Conservation (phyloP, 2,888 invertebrate species). For the Brassicogethes aeneus region DNA sequence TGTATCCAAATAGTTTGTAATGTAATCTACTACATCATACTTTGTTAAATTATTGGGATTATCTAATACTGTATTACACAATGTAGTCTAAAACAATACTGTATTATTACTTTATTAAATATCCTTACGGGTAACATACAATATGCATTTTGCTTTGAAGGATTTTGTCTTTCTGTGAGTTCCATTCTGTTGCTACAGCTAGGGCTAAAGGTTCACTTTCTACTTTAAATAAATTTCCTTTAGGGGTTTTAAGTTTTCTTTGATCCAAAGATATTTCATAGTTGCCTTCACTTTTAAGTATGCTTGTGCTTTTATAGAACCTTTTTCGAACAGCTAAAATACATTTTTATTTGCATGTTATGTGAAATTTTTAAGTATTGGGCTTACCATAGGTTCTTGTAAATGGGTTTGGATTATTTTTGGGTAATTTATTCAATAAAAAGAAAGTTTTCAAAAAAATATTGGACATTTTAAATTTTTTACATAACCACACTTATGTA, state of each 20-base stretch:
- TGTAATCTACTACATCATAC: conserved; percentile 65
- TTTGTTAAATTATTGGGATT: conserved; percentile 79
- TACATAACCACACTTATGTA: too few species aligned
- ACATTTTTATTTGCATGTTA: background rate
- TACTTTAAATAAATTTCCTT: conserved; percentile 66
- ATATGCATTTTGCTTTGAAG: conserved; percentile 80
- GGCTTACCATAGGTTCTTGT: conserved; percentile 2
- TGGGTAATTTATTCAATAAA: too few species aligned
- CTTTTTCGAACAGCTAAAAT: conserved; percentile 12
- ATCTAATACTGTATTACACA: conserved; percentile 86
- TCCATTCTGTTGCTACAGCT: conserved; percentile 93
- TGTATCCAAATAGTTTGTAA: conserved; percentile 71
- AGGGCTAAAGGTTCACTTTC: conserved; percentile 82
- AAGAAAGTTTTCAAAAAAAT: too few species aligned
- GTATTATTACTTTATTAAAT: conserved; percentile 4
- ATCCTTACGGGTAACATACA: conserved; percentile 43
- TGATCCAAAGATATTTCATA: conserved; percentile 87
- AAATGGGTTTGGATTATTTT: background rate
- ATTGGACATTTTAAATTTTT: too few species aligned
- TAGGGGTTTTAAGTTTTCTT: conserved; percentile 82
- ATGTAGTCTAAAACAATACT: conserved; percentile 56
- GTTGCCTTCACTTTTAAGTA: conserved; percentile 58
- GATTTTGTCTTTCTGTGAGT: conserved; percentile 71
- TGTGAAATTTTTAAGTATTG: background rate
- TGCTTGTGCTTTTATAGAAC: conserved; percentile 55